Evolutionary conservation across 35 echinoderm and acorn worm genomes (phyloP), one percentile per base, ranked within the genome.

Genomic region (Amphiura filiformis): DNA sequence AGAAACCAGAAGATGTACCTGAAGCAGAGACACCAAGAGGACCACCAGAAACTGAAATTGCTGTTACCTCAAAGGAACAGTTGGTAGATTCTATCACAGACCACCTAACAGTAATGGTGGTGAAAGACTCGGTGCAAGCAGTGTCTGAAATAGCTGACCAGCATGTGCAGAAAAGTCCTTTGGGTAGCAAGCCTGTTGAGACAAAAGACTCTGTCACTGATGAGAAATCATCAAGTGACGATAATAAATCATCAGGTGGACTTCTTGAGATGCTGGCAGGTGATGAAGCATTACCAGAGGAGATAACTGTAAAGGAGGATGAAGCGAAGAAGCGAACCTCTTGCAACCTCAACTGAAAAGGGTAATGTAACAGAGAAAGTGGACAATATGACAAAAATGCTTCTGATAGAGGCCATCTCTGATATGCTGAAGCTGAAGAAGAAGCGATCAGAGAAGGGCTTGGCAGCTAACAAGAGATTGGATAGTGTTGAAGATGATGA

Each of bases 41-140:
- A 37, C 76, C 94, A 44, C 94, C 87, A 78, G 87, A 89, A 65
- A 80, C 65, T 34, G 89, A 91, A 61, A 56, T 79, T n/a, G 28
- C 76, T 17, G 38, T 77, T 13, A 44, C 40, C 26, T 65, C 40
- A 28, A 76, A 91, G 81, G 82, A 85, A 36, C 40, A 75, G 39
- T 13, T 91, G 0, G 89, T 95, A 0, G 93, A 95, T 38, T 80
- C 82, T 12, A 87, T 88, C 37, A 87, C 93, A 39, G 86, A 91
- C 38, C 84, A 84, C 28, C 83, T 95, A 64, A 91, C 86, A 37
- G 81, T 38, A 20, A 33, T 88, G 13, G 89, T 91, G 22, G 56
- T 95, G 0, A 87, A 80, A 38, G 93, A 95, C 56, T 91, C 93
- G 1, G 38, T 95, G 57, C 81, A 85, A 56, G 76, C 33, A 9